Evolutionary conservation across 2,888 invertebrate genomes (phyloP), one percentile per base, ranked within the genome.

Genomic region (Drosophila yooni): DNA sequence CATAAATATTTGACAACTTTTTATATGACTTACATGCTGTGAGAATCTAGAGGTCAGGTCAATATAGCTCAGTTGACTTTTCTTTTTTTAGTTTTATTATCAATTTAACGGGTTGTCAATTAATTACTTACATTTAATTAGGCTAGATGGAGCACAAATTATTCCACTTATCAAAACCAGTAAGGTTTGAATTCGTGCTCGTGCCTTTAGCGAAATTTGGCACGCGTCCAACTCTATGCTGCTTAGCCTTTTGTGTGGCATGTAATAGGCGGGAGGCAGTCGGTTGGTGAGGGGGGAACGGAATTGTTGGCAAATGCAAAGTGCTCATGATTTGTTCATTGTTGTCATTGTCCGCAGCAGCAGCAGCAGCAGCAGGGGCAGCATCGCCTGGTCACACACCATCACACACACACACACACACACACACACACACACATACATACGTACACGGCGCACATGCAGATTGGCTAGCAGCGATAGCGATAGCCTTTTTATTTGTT

Each of bases 301-400:
- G 54, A 57, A 52, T 31, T 66, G 63, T 52, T 63, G 76, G 66
- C 64, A 74, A 77, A 78, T 79, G 80, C 85, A 81, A 83, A 86
- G 89, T 83, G 89, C 83, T 79, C 86, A 88, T 88, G 85, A 85
- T 89, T 85, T 89, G 88, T 88, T 88, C 83, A 89, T 85, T 89
- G 89, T 89, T 89, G 88, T 85, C 85, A 88, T 89, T 88, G 89
- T 89, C 56, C 75, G 67, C 63, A 54, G 21, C 34, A 34, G 60
- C 65, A 7, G 50, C 21, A 21, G 21, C 51, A 51, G 34, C 50
- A 40, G 67, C 63, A 54, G 27, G 29, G 27, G 53, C 60, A 31
- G 77, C 70, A 64, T 48, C 65, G 50, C 38, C 57, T 70, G 61
- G 67, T 70, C 87, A 83, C 80, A 65, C 65, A 70, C 61, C 52